Evolutionary conservation across 2,113 vertebrate species (phyloP), one percentile per base, ranked within the genome.

Genomic region (Cyanoderma ruficeps): DNA sequence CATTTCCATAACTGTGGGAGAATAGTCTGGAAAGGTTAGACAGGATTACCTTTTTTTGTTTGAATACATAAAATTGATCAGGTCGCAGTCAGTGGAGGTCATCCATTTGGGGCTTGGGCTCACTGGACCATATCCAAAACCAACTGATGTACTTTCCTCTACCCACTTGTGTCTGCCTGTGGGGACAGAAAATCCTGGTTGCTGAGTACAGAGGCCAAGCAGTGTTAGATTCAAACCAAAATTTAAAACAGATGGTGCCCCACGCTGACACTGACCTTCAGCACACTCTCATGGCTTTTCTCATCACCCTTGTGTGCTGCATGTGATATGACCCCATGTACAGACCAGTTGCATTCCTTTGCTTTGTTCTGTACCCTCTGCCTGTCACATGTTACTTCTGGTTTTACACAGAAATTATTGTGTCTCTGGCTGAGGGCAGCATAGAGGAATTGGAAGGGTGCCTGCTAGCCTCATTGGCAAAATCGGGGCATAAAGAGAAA

Each of bases 291-390:
- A 15, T 46, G 57, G 50, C 31, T 82, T 23, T 56, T 44, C 65
- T 79, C 7, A 1, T 76, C 49, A 84, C 35, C 16, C 35, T 63
- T 55, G 47, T 2, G 6, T 0, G 0, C 52, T 47, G 33, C 35
- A 42, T 77, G 63, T 42, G 82, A 22, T 25, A 21, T 3, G 42
- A 86, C 47, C 39, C 49, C 47, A 15, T 15, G 50, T 42, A 49
- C 30, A 53, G 61, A 79, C 35, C 4, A 3, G 30, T 8, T 49
- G 81, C 1, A 1, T 35, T 67, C 25, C 53, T 94, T 55, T 55
- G 60, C 24, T 78, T 75, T 1, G 1, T 28, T 61, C 17, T 41
- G 13, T 82, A 20, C 7, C 10, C 25, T 37, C 22, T 49, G 33
- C 12, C 42, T 1, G 1, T 42, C 41, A 9, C 15, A 33, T 5